phyloP scores from a whole-genome alignment of 2,888 invertebrate genomes.

The Hesperia comma region DNA sequence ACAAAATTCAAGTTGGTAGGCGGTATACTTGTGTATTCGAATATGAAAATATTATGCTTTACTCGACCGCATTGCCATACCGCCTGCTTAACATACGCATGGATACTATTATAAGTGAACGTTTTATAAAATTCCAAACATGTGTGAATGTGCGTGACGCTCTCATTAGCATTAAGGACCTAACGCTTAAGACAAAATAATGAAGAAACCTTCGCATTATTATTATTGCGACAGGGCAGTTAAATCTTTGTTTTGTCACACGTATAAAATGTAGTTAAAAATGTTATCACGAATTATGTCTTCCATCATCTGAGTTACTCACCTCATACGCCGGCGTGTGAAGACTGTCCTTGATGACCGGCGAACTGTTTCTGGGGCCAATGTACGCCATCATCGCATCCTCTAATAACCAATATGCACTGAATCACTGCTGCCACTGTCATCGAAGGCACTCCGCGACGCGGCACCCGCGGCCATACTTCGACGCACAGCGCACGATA shows the following conservation, averaged over 20 bases:
- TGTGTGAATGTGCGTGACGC: not conserved
- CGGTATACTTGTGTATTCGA: too few species aligned
- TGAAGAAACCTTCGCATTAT: not conserved
- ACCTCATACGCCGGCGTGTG: conserved; percentile 88
- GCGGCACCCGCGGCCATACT: not conserved
- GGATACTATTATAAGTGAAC: not conserved
- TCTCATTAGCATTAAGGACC: too few species aligned
- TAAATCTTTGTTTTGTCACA: not conserved
- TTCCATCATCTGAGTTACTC: conserved; percentile 53
- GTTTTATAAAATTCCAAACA: not conserved
- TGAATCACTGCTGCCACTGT: conserved; percentile 11
- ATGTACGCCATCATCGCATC: conserved; percentile 81
- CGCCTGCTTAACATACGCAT: too few species aligned
- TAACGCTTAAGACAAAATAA: too few species aligned
- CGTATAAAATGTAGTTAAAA: too few species aligned
- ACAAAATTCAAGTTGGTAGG: too few species aligned
- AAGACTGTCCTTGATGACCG: conserved; percentile 86
- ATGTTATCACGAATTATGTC: too few species aligned
- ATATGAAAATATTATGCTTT: too few species aligned
- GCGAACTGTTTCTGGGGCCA: conserved; percentile 86
- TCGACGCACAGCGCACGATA: not conserved
- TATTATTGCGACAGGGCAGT: not conserved
- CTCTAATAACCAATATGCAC: conserved; percentile 26
- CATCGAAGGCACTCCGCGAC: not conserved
- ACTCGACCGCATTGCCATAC: too few species aligned